Evolutionary conservation across 1,140 invertebrate species (phyloP).

Genomic region (Mamestra configurata): DNA sequence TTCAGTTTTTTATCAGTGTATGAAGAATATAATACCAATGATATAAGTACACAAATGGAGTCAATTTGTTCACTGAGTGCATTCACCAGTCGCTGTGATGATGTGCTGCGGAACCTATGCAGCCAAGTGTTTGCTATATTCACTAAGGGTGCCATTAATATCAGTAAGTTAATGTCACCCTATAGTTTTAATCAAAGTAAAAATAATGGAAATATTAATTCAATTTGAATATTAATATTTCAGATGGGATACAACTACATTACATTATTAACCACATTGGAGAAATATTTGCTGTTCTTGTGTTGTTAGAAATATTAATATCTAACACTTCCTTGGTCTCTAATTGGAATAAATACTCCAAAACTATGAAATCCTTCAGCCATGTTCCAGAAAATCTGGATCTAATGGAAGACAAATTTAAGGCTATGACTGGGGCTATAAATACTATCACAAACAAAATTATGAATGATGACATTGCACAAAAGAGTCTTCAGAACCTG

Average conservation of each 20-base stretch:
- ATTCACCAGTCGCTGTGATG: slow-evolving; percentile 91
- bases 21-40: slow-evolving; percentile 78
- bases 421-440: slow-evolving; percentile 69
- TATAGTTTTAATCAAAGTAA: neutral
- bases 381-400: slow-evolving; percentile 63
- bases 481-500: slow-evolving; percentile 89
- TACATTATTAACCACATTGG: slow-evolving; percentile 84
- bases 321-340: slow-evolving; percentile 70
- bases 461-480: slow-evolving; percentile 84
- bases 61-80: slow-evolving; percentile 90
- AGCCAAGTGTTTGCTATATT: slow-evolving; percentile 91
- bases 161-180: slow-evolving; percentile 80
- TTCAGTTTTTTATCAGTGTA: slow-evolving; percentile 81
- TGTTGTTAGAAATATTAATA: slow-evolving; percentile 77
- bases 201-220: neutral
- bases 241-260: slow-evolving; percentile 82
- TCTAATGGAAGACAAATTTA: slow-evolving; percentile 68
- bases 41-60: slow-evolving; percentile 82
- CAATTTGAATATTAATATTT: slow-evolving; percentile 59
- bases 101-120: slow-evolving; percentile 90
- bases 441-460: slow-evolving; percentile 77
- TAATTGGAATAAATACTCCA: slow-evolving; percentile 80
- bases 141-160: slow-evolving; percentile 82
- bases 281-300: slow-evolving; percentile 80
- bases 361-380: slow-evolving; percentile 65